Percentiles rank a stretch among this genome's conserved stretches.
Conservation (phyloP, 2,797 vertebrate genomes). For the Cuculus canorus region DNA sequence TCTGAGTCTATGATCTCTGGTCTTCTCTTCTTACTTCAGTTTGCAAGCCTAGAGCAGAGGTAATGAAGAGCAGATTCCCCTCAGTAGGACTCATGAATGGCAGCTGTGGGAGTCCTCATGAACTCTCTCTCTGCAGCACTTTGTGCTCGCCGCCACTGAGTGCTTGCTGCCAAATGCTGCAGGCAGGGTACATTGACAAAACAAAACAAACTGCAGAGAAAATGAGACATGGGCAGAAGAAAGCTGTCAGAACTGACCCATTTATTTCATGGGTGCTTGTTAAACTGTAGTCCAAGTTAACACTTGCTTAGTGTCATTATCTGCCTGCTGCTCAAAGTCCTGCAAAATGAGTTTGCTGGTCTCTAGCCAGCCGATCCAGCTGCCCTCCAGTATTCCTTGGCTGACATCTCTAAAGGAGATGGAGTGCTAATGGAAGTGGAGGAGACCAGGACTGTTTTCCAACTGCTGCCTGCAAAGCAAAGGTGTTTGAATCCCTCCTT, state of each 20-base stretch:
- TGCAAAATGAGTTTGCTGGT: not conserved
- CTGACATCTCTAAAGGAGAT: not conserved
- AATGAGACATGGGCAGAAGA: not conserved
- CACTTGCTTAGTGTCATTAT: not conserved
- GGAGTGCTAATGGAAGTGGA: not conserved
- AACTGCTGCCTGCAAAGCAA: not conserved
- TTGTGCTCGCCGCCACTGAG: fast-evolving
- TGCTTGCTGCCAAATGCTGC: not conserved
- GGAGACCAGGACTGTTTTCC: not conserved
- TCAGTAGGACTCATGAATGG: not conserved
- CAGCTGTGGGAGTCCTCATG: not conserved
- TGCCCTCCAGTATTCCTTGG: not conserved
- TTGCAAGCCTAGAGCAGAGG: not conserved
- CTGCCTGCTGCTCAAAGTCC: not conserved
- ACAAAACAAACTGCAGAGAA: not conserved
- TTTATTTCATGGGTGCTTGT: not conserved
- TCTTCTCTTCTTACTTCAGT: not conserved
- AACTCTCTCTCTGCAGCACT: not conserved
- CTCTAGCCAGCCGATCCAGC: not conserved
- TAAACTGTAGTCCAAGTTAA: not conserved
- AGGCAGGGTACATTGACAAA: not conserved
- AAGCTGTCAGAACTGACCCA: not conserved
- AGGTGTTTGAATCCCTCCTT: not conserved
- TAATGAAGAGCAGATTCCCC: not conserved
- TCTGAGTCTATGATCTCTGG: not conserved